Evolutionary conservation across 1,140 invertebrate species (phyloP).

Genomic region (Scaptomyza pallida): DNA sequence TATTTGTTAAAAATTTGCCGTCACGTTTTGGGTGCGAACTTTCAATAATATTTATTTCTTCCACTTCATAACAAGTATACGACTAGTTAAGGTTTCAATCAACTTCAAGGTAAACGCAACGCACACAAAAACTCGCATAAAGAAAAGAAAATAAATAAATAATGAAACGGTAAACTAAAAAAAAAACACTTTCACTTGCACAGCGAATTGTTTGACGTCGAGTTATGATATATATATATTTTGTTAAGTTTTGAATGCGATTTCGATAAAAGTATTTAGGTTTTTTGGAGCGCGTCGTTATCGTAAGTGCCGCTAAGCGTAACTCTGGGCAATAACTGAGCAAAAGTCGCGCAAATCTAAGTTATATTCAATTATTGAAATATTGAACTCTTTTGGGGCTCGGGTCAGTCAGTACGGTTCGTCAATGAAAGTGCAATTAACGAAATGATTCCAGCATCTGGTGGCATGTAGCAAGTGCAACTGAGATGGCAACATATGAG

Average conservation of each 20-base stretch:
- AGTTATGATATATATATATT: constrained; percentile 20
- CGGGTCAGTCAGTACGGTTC: constrained; percentile 13
- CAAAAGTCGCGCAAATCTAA: constrained; percentile 58
- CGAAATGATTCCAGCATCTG: constrained; percentile 41
- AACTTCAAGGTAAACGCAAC: constrained; percentile 30
- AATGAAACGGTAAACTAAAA: constrained; percentile 11
- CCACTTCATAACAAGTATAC: constrained; percentile 58
- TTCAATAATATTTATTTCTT: constrained; percentile 34
- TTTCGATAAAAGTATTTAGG: constrained; percentile 18
- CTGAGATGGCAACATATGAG: constrained; percentile 20
- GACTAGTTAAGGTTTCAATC: constrained; percentile 24
- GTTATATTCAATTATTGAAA: constrained; percentile 76
- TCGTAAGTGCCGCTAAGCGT: constrained; percentile 61
- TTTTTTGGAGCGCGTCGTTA: constrained; percentile 50
- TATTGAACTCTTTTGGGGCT: constrained; percentile 64
- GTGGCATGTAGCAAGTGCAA: constrained; percentile 33
- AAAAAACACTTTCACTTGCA: constrained; percentile 68
- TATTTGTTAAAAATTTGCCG: constrained; percentile 44
- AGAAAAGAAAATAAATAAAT: too few species aligned
- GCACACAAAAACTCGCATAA: too few species aligned
- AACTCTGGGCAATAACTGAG: constrained; percentile 46
- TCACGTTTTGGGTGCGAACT: constrained; percentile 54
- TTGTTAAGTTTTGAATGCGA: constrained; percentile 15
- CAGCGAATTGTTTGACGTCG: constrained; percentile 7
- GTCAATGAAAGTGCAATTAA: constrained; percentile 79